Evolutionary conservation across 1,140 invertebrate species (phyloP).

Genomic region (Anoplolepis gracilipes): DNA sequence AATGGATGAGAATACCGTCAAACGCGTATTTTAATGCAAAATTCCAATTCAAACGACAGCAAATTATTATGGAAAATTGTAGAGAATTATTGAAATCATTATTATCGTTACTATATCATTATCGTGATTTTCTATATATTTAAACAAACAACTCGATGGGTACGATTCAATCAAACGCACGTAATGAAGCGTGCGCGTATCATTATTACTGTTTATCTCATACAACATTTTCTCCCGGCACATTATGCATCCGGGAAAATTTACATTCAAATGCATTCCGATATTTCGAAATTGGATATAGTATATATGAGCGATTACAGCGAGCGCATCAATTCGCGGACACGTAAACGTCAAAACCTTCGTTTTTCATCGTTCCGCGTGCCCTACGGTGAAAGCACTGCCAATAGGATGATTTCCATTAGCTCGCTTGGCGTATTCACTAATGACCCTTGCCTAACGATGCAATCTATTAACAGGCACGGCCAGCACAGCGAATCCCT

Average conservation of each 20-base stretch:
- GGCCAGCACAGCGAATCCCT: constrained; percentile 15
- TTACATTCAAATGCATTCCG: constrained; percentile 48
- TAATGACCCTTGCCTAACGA: constrained; percentile 38
- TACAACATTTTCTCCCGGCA: not conserved
- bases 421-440: constrained; percentile 21
- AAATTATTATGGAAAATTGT: constrained; percentile 29
- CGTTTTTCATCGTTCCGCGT: not conserved
- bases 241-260: constrained; percentile 39
- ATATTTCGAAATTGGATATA: constrained; percentile 35
- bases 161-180: constrained; percentile 29
- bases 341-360: not conserved
- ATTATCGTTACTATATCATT: constrained; percentile 40
- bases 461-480: constrained; percentile 37
- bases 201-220: constrained; percentile 33
- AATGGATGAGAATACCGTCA: not conserved
- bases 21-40: not conserved
- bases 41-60: not conserved
- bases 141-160: constrained; percentile 39
- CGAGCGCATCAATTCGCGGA: constrained; percentile 7
- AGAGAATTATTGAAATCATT: constrained; percentile 17
- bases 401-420: constrained; percentile 35
- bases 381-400: not conserved
- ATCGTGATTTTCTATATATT: constrained; percentile 11
- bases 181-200: constrained; percentile 35
- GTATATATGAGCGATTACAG: constrained; percentile 22